These are phyloP conservation scores for Bombus waltoni DNA, from an alignment of 1,140 invertebrate species.

Conservation along the genomic window DNA sequence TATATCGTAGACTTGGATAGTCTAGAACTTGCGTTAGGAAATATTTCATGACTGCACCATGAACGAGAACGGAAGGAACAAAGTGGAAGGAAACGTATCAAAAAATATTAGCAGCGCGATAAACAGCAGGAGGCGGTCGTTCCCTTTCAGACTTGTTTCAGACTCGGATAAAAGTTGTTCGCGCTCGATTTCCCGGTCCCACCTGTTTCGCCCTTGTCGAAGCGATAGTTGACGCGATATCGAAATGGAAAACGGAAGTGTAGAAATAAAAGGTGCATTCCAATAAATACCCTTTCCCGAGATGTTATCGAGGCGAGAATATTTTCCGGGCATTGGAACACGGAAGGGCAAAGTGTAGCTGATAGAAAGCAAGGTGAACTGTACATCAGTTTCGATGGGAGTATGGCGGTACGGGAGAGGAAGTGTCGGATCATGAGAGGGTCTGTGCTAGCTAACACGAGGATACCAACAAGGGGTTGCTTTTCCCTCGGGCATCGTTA, in stretches of 20 bases:
- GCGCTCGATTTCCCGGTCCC: neutral
- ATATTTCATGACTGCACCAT: neutral
- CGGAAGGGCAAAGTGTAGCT: slow-evolving; percentile 14
- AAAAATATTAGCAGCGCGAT: slow-evolving; percentile 3
- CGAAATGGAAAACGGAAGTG: neutral
- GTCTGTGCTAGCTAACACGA: slow-evolving; percentile 38
- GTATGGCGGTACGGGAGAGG: neutral
- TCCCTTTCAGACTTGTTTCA: neutral
- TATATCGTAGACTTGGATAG: neutral
- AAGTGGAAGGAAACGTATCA: neutral
- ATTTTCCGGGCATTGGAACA: neutral
- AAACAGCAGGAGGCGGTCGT: neutral
- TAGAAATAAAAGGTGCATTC: slow-evolving; percentile 13
- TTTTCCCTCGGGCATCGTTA: slow-evolving; percentile 76
- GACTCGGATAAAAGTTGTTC: slow-evolving; percentile 23
- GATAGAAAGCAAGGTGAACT: slow-evolving; percentile 48
- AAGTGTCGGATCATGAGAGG: slow-evolving; percentile 37
- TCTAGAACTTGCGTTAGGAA: neutral
- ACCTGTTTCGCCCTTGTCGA: neutral
- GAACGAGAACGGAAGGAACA: neutral
- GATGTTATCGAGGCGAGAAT: slow-evolving; percentile 5
- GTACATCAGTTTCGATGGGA: slow-evolving; percentile 7
- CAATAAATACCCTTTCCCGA: slow-evolving; percentile 16
- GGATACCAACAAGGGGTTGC: slow-evolving; percentile 59
- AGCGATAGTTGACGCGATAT: neutral